A percentile compares a stretch with the other conserved stretches of the same genome.
phyloP scores from a whole-genome alignment of 2,888 invertebrate species.

The Lochmaea crataegi region DNA sequence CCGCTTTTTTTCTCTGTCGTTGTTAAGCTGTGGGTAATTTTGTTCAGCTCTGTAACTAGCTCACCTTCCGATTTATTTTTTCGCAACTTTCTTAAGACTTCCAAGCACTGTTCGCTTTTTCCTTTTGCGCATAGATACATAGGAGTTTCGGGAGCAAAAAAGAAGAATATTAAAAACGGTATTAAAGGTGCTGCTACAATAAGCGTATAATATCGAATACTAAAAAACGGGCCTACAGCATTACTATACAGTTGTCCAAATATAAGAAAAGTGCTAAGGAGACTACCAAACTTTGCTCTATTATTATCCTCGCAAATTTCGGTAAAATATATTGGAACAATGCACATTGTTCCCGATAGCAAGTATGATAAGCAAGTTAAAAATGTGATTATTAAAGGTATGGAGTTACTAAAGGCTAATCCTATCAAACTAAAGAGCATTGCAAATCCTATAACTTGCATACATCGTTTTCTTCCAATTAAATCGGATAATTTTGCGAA shows the following conservation, averaged over 20 bases:
- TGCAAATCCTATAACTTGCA: slow-evolving; percentile 8
- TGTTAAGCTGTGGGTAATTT: slow-evolving; percentile 7
- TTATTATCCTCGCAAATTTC: slow-evolving; percentile 37
- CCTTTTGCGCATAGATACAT: slow-evolving; percentile 9
- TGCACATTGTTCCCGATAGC: not conserved
- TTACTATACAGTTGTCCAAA: slow-evolving; percentile 23
- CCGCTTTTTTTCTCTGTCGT: not conserved
- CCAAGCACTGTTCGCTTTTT: slow-evolving; percentile 15
- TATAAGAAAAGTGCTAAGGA: not conserved
- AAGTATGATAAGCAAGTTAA: not conserved
- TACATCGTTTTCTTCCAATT: slow-evolving; percentile 22
- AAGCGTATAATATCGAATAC: slow-evolving; percentile 21
- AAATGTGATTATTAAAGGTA: not conserved
- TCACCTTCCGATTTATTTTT: slow-evolving; percentile 13
- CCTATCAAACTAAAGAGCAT: not conserved
- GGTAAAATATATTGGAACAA: slow-evolving; percentile 18
- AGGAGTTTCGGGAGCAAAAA: slow-evolving; percentile 27
- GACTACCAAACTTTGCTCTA: slow-evolving; percentile 23
- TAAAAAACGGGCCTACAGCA: slow-evolving; percentile 21
- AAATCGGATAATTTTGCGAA: slow-evolving; percentile 16
- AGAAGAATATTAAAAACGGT: slow-evolving; percentile 4
- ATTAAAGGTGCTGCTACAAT: slow-evolving; percentile 16
- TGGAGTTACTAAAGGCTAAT: slow-evolving; percentile 13
- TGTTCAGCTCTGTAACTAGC: slow-evolving; percentile 12
- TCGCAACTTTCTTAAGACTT: slow-evolving; percentile 18